A percentile compares a stretch with the other conserved stretches of the same genome.
phyloP scores from a whole-genome alignment of 2,888 invertebrate species.

The Dynastes grantii region DNA sequence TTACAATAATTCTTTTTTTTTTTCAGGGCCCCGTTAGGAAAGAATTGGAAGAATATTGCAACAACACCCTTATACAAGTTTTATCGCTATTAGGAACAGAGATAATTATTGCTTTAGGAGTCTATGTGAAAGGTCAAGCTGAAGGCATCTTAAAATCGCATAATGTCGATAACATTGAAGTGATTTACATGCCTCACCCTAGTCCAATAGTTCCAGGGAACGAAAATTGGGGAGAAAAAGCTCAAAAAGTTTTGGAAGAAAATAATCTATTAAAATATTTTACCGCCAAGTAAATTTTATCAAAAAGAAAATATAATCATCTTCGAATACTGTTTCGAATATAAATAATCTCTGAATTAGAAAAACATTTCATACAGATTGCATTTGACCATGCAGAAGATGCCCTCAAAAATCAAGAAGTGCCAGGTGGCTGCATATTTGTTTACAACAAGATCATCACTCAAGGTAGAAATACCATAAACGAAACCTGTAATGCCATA shows the following conservation, averaged over 20 bases:
- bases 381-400: slow-evolving; percentile 85
- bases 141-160: slow-evolving; percentile 72
- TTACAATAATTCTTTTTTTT: slow-evolving; percentile 47
- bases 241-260: slow-evolving; percentile 75
- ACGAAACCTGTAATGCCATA: slow-evolving; percentile 94
- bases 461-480: slow-evolving; percentile 90
- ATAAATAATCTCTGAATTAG: slow-evolving; percentile 51
- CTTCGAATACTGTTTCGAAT: background rate
- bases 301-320: slow-evolving; percentile 12
- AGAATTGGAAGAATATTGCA: slow-evolving; percentile 74
- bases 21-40: slow-evolving; percentile 75
- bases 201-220: slow-evolving; percentile 88
- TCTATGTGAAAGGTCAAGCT: slow-evolving; percentile 82
- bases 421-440: slow-evolving; percentile 98
- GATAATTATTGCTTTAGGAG: slow-evolving; percentile 86
- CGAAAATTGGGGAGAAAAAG: slow-evolving; percentile 86
- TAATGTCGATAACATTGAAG: slow-evolving; percentile 68
- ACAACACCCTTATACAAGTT: slow-evolving; percentile 80
- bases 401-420: slow-evolving; percentile 88
- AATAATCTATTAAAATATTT: slow-evolving; percentile 77
- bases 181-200: slow-evolving; percentile 82
- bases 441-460: slow-evolving; percentile 83
- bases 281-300: slow-evolving; percentile 21
- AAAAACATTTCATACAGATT: slow-evolving; percentile 78
- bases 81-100: slow-evolving; percentile 81